These are phyloP conservation scores for Bathynomus jamesi DNA, from an alignment of 1,140 invertebrate genomes.

Conservation along the genomic window DNA sequence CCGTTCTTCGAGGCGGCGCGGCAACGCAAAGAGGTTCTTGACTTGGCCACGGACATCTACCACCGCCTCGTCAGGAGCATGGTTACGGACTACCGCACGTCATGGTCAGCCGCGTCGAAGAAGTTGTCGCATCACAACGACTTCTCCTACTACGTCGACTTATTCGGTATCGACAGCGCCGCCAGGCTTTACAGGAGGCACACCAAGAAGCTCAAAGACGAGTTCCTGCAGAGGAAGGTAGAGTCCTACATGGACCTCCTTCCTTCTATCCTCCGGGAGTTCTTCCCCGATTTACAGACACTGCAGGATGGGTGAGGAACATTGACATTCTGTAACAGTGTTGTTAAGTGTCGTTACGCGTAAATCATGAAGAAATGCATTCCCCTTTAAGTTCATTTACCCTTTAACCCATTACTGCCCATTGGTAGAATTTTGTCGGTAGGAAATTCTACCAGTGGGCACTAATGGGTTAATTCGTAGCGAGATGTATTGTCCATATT, in stretches of 20 bases:
- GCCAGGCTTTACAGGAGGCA: constrained; percentile 70
- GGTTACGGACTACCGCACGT: constrained; percentile 67
- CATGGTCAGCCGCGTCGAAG: constrained; percentile 78
- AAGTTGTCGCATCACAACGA: constrained; percentile 78
- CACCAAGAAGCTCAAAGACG: constrained; percentile 75
- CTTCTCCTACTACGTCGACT: constrained; percentile 73
- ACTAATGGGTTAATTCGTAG: too few species aligned
- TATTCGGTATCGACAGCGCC: constrained; percentile 79
- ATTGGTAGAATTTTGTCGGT: too few species aligned
- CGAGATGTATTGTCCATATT: too few species aligned
- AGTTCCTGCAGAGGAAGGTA: constrained; percentile 70
- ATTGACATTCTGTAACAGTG: too few species aligned
- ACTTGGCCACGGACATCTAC: constrained; percentile 78
- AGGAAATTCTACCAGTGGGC: too few species aligned
- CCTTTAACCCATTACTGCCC: too few species aligned
- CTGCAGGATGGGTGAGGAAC: constrained; percentile 62
- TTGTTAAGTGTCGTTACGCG: too few species aligned
- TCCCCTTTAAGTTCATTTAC: too few species aligned
- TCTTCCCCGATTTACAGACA: constrained; percentile 69
- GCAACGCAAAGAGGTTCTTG: constrained; percentile 75
- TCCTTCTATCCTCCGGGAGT: constrained; percentile 67
- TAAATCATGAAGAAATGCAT: too few species aligned
- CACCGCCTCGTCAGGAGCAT: constrained; percentile 47
- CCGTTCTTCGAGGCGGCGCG: constrained; percentile 80
- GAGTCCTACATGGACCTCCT: constrained; percentile 71